Evolutionary conservation across 2,888 invertebrate genomes (phyloP), one percentile per base, ranked within the genome.

Genomic region (Furcula furcula): DNA sequence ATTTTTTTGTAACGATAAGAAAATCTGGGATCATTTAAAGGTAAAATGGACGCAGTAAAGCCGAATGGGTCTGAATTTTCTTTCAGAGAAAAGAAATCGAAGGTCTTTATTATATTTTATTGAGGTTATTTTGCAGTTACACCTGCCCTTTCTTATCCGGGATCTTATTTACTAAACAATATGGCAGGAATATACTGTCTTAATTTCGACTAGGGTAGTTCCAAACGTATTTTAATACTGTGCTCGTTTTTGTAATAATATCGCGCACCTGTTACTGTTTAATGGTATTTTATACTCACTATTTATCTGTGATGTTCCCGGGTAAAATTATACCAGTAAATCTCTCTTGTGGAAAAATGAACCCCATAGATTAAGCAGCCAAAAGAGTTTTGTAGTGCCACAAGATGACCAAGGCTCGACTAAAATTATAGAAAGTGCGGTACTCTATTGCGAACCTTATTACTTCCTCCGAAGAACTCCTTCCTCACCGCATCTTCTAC

Each of bases 161-260:
- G 2, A 21, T 2, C 4, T 5, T 9, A 4, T 6, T 37, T 21
- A 19, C 14, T 19, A 38, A 14, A 31, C 35, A 46, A 16, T 34
- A 46, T 9, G 37, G 34, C 46, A 11, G 35, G 28, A 34, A 47
- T 47, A 33, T 50, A 55, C 40, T 33, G 27, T 25, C 30, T 34
- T 55, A 47, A 55, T 55, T 38, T 26, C 40, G 12, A 30, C 26
- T 3, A 36, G 25, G 33, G 30, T 34, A 21, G 21, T 28, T 21
- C 35, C 18, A 39, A 36, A 55, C 45, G 36, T 52, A 47, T 12
- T 34, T 36, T 39, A 35, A 23, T 33, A 34, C 34, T 20, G 23
- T 9, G 26, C 35, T 34, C 29, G 36, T 51, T 53, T 40, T 36
- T 31, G 31, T 31, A 36, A 29, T 47, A 43, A 55, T 40, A 13